Base-by-base conservation (phyloP, 2,797 vertebrate species). In the Trachops cirrhosus region DNA sequence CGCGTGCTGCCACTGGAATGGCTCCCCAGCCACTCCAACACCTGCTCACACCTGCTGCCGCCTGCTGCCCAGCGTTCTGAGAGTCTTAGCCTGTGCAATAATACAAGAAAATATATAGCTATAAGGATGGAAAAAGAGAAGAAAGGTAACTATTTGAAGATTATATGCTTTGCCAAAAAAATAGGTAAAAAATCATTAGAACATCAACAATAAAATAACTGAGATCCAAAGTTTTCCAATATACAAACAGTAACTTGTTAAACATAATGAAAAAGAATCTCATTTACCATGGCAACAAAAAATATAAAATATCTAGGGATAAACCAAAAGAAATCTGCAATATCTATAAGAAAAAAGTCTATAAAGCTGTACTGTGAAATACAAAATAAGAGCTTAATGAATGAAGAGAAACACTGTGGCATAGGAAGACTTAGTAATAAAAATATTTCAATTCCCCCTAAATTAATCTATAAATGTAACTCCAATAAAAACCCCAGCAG, bases 341-440 rank as follows among this genome's bases (percentile, higher is more conserved):
- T 48, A 89, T 37, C 71, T 83, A 24, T 67, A 73, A 79, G 46
- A 90, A 89, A 89, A 87, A 62, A 93, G 79, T 59, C 67, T 93
- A 88, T 83, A 92, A 96, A 90, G 75, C 29, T 67, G 39, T 95
- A 48, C 54, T 41, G 24, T 91, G 62, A 74, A 85, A 91, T 86
- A 71, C 91, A 91, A 97, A 95, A 97, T 94, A 97, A 93, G 92
- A 94, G 74, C 83, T 96, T 97, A 96, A 96, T 97, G 97, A 97
- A 88, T 95, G 78, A 95, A 96, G 77, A 97, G 9, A 86, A 57
- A 59, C 92, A 44, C 68, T 93, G 62, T 26, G 44, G 68, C 54
- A 85, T 32, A 71, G 22, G n/a, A 93, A 95, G 46, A 80, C 77
- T 83, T 80, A 5, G 46, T 83, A 50, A 89, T 95, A 96, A 94